phyloP scores from a whole-genome alignment of 2,113 vertebrate genomes.

The Marmota monax region DNA sequence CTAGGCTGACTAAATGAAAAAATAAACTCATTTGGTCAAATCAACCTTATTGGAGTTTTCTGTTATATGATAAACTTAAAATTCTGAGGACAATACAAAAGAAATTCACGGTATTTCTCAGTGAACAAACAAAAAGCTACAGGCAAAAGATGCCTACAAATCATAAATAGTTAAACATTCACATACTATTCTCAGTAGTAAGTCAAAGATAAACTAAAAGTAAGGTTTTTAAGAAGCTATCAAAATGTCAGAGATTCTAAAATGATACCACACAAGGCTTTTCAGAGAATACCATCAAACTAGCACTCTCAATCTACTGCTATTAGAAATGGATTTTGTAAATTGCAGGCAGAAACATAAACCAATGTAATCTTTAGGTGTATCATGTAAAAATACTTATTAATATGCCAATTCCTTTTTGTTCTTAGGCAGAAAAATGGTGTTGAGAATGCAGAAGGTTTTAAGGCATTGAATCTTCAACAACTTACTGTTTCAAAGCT shows the following conservation, averaged over 20 bases:
- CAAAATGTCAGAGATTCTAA: constrained; percentile 36
- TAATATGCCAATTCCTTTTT: constrained; percentile 2
- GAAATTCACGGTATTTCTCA: neutral
- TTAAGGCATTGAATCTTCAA: neutral
- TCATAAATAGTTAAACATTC: constrained; percentile 5
- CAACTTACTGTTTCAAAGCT: constrained; percentile 98
- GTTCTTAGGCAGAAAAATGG: neutral
- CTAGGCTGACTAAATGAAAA: too few species aligned
- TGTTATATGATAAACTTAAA: neutral
- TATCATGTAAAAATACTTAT: constrained; percentile 33
- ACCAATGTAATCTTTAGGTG: neutral
- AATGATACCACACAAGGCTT: neutral
- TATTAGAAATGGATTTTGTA: neutral
- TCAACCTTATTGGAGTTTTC: too few species aligned
- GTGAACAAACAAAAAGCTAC: neutral
- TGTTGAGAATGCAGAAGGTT: constrained; percentile 18
- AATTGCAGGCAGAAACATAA: constrained; percentile 3
- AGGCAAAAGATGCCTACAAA: constrained; percentile 41
- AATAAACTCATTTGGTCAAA: too few species aligned
- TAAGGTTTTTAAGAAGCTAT: neutral
- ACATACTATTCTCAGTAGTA: neutral
- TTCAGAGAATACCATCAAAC: constrained; percentile 27
- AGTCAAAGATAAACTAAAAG: constrained; percentile 8
- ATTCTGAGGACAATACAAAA: constrained; percentile 31
- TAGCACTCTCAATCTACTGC: neutral